Evolutionary conservation across 2,797 vertebrate genomes (phyloP).

Genomic region (Centroberyx gerrardi): DNA sequence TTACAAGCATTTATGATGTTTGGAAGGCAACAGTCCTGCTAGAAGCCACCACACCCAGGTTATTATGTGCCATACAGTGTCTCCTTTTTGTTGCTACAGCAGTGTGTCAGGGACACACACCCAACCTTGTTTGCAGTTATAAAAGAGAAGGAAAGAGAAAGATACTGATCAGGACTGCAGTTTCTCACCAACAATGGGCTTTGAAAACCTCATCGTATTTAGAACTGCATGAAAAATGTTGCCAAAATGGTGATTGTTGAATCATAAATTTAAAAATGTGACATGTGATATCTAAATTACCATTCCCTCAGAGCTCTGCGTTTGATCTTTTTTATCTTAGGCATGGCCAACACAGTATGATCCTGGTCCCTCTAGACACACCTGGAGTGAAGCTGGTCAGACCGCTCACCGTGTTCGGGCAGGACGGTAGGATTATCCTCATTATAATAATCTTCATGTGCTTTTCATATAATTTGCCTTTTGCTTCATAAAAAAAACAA

Average conservation of each 20-base stretch:
- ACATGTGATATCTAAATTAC: background rate
- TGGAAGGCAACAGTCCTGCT: background rate
- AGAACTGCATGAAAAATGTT: background rate
- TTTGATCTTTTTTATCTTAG: conserved; percentile 77
- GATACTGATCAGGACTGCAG: background rate
- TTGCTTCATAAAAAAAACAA: background rate
- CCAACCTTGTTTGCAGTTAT: background rate
- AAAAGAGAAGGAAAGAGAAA: background rate
- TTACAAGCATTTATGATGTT: conserved; percentile 1
- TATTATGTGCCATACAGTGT: background rate
- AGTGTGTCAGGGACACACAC: conserved; percentile 18
- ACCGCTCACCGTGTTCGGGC: conserved; percentile 93
- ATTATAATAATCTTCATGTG: background rate
- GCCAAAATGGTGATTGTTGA: background rate
- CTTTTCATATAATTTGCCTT: background rate
- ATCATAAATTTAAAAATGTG: background rate
- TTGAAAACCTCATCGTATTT: too few relatives aligned
- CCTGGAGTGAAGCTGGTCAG: conserved; percentile 89
- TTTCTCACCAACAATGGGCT: background rate
- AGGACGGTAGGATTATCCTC: conserved; percentile 83
- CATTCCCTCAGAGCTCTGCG: background rate
- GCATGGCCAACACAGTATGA: conserved; percentile 92
- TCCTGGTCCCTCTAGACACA: conserved; percentile 92
- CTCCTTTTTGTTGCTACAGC: conserved; percentile 16
- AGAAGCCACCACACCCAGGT: conserved; percentile 37